These are phyloP conservation scores for Rhinoraja longicauda DNA, from an alignment of 2,797 vertebrate species.

Conservation along the genomic window DNA sequence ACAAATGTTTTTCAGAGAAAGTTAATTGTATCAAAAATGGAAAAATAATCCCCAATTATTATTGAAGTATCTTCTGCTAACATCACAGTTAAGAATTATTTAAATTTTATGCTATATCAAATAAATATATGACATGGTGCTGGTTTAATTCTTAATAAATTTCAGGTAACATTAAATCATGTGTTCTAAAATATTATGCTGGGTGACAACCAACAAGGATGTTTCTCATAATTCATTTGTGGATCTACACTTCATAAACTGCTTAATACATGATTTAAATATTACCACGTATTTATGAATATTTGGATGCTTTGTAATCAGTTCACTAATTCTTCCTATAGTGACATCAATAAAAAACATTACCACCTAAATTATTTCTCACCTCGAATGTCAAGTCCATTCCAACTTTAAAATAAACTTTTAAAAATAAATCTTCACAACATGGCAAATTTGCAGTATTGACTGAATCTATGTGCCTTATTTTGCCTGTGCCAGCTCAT, in stretches of 20 bases:
- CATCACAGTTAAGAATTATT: neutral
- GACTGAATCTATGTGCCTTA: neutral
- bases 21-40: neutral
- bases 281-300: neutral
- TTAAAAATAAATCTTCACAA: neutral
- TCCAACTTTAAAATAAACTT: neutral
- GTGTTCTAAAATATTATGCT: neutral
- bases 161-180: neutral
- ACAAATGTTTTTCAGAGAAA: neutral
- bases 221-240: neutral
- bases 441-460: neutral
- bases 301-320: neutral
- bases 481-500: neutral
- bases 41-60: neutral
- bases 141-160: neutral
- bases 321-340: neutral
- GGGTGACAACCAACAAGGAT: neutral
- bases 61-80: neutral
- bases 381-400: neutral
- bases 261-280: neutral
- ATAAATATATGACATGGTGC: neutral
- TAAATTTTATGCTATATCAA: neutral
- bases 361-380: neutral
- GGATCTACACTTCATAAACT: neutral
- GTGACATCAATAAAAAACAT: neutral